phyloP scores from a whole-genome alignment of 2,888 invertebrate species.

The Ectemnius continuus region DNA sequence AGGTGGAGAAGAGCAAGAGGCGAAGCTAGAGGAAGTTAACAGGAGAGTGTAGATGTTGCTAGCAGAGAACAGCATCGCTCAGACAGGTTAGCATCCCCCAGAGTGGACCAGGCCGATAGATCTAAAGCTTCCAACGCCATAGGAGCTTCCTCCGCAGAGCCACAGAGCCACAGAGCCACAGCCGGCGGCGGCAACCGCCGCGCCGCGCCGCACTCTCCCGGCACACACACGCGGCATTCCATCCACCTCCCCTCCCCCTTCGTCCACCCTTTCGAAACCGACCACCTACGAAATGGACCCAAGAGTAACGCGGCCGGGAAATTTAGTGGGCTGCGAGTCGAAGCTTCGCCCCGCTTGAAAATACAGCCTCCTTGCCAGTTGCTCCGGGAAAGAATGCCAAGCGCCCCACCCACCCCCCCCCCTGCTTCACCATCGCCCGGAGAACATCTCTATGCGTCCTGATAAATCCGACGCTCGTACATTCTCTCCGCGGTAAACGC shows the following conservation, averaged over 20 bases:
- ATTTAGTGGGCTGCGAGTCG: constrained; percentile 55
- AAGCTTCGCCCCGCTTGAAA: constrained; percentile 45
- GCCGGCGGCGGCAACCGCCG: constrained; percentile 39
- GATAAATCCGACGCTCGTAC: no score
- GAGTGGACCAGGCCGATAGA: constrained; percentile 64
- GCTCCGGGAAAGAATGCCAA: constrained; percentile 10
- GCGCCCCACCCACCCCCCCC: no score
- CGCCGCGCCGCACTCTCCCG: constrained; percentile 12
- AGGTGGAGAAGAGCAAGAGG: constrained; percentile 18
- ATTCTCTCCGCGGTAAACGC: no score
- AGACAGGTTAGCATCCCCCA: constrained; percentile 66
- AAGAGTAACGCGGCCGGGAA: constrained; percentile 64
- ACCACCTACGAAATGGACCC: constrained; percentile 62
- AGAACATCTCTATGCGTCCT: no score
- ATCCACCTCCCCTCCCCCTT: no score
- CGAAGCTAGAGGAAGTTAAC: constrained; percentile 19
- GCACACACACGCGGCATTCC: constrained; percentile 36
- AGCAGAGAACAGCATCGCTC: constrained; percentile 56
- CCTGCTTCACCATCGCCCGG: no score
- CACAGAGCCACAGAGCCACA: constrained; percentile 16
- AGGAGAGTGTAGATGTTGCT: constrained; percentile 40
- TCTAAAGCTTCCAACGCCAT: constrained; percentile 63
- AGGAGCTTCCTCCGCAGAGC: no score
- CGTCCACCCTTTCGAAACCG: no score
- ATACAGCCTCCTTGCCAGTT: constrained; percentile 46